Percentiles rank a stretch among this genome's conserved stretches.
Evolutionary conservation across 2,888 invertebrate genomes (phyloP).

Genomic region (Pachycephus smyrnensis): DNA sequence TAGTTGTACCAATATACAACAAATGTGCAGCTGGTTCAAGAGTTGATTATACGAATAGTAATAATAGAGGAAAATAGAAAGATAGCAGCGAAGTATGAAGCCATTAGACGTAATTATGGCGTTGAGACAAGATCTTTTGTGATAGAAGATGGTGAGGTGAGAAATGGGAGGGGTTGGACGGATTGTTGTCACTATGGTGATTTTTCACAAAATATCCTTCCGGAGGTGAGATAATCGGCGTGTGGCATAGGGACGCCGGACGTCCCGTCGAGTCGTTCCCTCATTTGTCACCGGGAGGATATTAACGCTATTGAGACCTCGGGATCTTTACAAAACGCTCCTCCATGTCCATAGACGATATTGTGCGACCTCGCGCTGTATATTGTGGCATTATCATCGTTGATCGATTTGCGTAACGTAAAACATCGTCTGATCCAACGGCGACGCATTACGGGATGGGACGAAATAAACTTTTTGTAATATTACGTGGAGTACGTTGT

Average conservation of each 20-base stretch:
- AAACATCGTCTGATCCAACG: constrained; percentile 1
- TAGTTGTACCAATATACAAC: not conserved
- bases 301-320: constrained; percentile 52
- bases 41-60: not conserved
- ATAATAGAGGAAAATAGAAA: not conserved
- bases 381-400: constrained; percentile 32
- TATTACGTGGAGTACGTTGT: not conserved
- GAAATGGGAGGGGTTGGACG: not conserved
- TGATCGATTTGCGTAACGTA: constrained; percentile 30
- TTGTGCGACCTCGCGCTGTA: constrained; percentile 23
- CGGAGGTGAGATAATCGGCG: constrained; percentile 46
- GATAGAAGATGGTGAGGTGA: not conserved
- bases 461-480: not conserved
- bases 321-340: constrained; percentile 47
- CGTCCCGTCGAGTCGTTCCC: constrained; percentile 43
- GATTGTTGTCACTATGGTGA: constrained; percentile 24
- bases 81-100: not conserved
- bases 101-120: constrained; percentile 1
- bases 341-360: constrained; percentile 24
- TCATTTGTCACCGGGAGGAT: constrained; percentile 57
- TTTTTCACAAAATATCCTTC: constrained; percentile 39
- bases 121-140: constrained; percentile 6
- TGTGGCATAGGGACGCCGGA: constrained; percentile 43
- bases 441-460: not conserved
- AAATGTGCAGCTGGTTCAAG: not conserved